phyloP scores from a whole-genome alignment of 2,888 invertebrate genomes.

The Craniophora ligustri region DNA sequence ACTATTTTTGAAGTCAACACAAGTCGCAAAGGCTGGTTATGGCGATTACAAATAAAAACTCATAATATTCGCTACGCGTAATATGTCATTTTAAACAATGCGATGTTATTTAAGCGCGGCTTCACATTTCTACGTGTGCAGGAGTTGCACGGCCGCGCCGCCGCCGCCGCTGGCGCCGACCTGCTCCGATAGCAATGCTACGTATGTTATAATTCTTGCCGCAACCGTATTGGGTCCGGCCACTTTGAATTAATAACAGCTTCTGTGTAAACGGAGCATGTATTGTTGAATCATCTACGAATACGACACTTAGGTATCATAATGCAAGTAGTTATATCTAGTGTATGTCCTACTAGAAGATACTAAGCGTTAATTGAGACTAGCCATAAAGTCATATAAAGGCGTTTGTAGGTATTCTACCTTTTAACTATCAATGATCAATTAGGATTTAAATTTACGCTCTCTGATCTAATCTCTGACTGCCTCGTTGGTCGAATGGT shows the following conservation, averaged over 20 bases:
- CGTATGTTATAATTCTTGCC: constrained; percentile 52
- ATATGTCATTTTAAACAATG: constrained; percentile 45
- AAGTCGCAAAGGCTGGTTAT: neutral
- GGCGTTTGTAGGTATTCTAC: too few relatives aligned
- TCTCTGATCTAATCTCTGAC: too few relatives aligned
- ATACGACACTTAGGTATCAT: constrained; percentile 43
- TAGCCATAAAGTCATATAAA: too few relatives aligned
- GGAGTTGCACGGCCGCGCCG: constrained; percentile 30
- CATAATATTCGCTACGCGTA: constrained; percentile 29
- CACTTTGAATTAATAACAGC: constrained; percentile 52
- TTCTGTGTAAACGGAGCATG: constrained; percentile 48
- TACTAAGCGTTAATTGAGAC: constrained; percentile 22
- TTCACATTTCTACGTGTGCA: constrained; percentile 50
- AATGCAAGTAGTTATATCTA: constrained; percentile 10
- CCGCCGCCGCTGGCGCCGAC: constrained; percentile 45
- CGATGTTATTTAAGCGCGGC: constrained; percentile 31
- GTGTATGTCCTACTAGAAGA: constrained; percentile 17
- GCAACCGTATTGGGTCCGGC: constrained; percentile 48
- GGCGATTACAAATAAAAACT: constrained; percentile 16
- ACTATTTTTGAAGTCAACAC: constrained; percentile 28
- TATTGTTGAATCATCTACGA: constrained; percentile 56
- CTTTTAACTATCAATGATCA: too few relatives aligned
- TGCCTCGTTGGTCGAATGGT: too few relatives aligned
- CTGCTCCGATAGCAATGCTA: constrained; percentile 46
- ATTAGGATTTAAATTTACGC: too few relatives aligned